These are phyloP conservation scores for Nemotelus pantherinus DNA, from an alignment of 2,888 invertebrate species.

Conservation along the genomic window DNA sequence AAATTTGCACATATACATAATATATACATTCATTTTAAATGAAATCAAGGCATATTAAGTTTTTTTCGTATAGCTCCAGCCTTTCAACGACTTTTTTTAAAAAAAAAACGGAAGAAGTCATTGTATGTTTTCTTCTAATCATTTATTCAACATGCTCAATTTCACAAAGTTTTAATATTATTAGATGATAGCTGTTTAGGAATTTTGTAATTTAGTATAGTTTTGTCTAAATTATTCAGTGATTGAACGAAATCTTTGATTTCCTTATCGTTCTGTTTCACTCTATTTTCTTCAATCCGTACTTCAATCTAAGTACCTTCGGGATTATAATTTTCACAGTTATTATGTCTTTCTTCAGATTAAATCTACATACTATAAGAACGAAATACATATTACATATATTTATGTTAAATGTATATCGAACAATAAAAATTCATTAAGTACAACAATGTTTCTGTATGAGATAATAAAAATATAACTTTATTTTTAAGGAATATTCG, in stretches of 20 bases:
- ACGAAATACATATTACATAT: neutral
- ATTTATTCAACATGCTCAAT: too few relatives aligned
- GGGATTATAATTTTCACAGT: neutral
- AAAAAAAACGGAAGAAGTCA: too few relatives aligned
- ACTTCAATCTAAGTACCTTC: neutral
- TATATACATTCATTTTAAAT: too few relatives aligned
- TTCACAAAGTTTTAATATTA: too few relatives aligned
- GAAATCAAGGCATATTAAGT: too few relatives aligned
- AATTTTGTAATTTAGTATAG: too few relatives aligned
- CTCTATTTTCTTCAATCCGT: neutral
- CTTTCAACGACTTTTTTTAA: too few relatives aligned
- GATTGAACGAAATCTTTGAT: neutral
- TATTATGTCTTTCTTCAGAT: slow-evolving; percentile 3
- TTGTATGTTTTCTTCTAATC: too few relatives aligned
- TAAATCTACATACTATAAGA: slow-evolving; percentile 11
- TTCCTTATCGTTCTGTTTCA: neutral
- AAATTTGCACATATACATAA: too few relatives aligned
- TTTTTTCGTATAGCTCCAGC: too few relatives aligned
- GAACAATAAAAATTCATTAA: slow-evolving; percentile 10
- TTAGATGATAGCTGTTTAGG: too few relatives aligned
- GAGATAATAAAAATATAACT: neutral
- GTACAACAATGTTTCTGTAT: slow-evolving; percentile 16
- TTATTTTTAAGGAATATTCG: slow-evolving; percentile 16
- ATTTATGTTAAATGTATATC: neutral
- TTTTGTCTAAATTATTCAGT: neutral